Evolutionary conservation across 1,140 invertebrate species (phyloP).

Genomic region (Gyrodactylus salaris): DNA sequence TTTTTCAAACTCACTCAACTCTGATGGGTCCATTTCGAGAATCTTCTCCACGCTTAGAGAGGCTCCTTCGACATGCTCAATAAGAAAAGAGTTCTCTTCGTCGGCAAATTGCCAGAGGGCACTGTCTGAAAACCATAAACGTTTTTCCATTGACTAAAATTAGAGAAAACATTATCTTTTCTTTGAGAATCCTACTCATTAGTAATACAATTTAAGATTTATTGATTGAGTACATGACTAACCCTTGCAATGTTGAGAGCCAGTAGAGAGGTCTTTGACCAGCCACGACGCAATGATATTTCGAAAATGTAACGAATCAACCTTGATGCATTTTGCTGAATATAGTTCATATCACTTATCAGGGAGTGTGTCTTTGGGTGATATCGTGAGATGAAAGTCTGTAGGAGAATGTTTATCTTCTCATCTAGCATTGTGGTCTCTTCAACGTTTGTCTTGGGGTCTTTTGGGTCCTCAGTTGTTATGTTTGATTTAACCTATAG

Average conservation of each 20-base stretch:
- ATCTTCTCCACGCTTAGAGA: conserved; percentile 38
- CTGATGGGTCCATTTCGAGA: conserved; percentile 45
- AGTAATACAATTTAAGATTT: neutral
- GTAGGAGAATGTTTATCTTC: conserved; percentile 84
- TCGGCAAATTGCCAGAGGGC: conserved; percentile 26
- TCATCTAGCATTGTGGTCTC: conserved; percentile 21
- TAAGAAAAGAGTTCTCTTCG: conserved; percentile 28
- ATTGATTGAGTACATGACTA: neutral
- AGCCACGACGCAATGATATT: conserved; percentile 51
- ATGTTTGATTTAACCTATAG: conserved; percentile 22
- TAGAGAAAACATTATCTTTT: too few species aligned
- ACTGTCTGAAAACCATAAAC: conserved; percentile 15
- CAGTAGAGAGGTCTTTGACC: conserved; percentile 46
- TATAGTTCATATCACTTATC: conserved; percentile 60
- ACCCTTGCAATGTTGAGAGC: conserved; percentile 22
- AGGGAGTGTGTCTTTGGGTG: conserved; percentile 50
- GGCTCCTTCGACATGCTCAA: conserved; percentile 42
- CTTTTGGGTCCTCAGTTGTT: neutral
- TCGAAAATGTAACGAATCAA: conserved; percentile 71
- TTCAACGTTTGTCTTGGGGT: neutral
- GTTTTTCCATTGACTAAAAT: neutral
- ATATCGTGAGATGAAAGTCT: conserved; percentile 48
- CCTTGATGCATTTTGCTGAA: conserved; percentile 50
- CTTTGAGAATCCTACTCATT: too few species aligned
- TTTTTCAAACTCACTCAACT: conserved; percentile 30